Evolutionary conservation across 2,888 invertebrate species (phyloP).

Genomic region (Micoletzkya japonica): DNA sequence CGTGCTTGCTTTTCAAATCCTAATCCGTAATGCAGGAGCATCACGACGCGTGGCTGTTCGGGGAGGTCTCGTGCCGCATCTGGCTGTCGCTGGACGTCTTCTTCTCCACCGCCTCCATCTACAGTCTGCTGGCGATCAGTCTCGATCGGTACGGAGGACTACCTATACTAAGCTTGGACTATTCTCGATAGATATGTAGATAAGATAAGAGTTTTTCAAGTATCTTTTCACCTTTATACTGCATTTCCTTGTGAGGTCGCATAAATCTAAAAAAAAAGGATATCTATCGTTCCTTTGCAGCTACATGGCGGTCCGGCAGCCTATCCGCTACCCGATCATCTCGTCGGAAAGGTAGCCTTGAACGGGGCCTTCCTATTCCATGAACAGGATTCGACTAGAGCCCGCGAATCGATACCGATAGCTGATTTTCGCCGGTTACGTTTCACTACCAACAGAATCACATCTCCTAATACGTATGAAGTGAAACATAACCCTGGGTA

Average conservation of each 20-base stretch:
- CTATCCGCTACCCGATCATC: slow-evolving; percentile 89
- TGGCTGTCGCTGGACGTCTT: slow-evolving; percentile 97
- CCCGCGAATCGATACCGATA: no score
- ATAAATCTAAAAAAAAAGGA: background rate
- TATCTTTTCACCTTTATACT: background rate
- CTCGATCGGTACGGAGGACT: slow-evolving; percentile 70
- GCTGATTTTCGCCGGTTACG: no score
- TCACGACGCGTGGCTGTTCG: slow-evolving; percentile 88
- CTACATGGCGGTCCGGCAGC: slow-evolving; percentile 92
- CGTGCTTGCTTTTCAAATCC: no score
- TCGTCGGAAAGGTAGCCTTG: slow-evolving; percentile 69
- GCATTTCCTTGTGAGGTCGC: no score
- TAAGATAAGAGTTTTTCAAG: no score
- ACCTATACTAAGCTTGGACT: no score
- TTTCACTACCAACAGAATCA: no score
- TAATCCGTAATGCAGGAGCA: slow-evolving; percentile 46
- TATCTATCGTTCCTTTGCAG: slow-evolving; percentile 17
- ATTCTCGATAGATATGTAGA: no score
- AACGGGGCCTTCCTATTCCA: no score
- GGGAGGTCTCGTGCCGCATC: slow-evolving; percentile 88
- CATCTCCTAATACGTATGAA: no score
- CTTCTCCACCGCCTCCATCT: slow-evolving; percentile 95
- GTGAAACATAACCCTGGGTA: no score
- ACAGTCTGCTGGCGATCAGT: slow-evolving; percentile 92
- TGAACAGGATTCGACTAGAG: no score